Evolutionary conservation across 1,140 invertebrate genomes (phyloP).

Genomic region (Temnothorax longispinosus): DNA sequence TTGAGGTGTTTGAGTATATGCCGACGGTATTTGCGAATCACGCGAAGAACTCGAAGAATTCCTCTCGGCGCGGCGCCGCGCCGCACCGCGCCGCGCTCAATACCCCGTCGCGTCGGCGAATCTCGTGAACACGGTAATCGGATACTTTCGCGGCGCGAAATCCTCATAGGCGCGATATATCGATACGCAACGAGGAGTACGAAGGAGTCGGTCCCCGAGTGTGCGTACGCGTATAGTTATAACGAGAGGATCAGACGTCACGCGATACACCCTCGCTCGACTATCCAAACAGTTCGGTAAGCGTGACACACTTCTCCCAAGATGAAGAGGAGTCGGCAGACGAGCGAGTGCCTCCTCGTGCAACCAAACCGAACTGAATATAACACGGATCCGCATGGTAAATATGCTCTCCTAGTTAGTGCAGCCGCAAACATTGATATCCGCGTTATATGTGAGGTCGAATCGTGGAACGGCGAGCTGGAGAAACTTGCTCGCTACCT

Average conservation of each 20-base stretch:
- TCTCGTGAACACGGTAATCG: constrained; percentile 27
- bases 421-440: constrained; percentile 79
- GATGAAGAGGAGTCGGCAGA: constrained; percentile 53
- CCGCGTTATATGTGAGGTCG: constrained; percentile 67
- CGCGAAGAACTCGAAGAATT: constrained; percentile 61
- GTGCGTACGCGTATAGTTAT: constrained; percentile 23
- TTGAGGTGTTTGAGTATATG: constrained; percentile 57
- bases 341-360: constrained; percentile 60
- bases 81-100: background rate
- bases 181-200: background rate
- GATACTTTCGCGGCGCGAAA: constrained; percentile 46
- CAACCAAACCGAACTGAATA: constrained; percentile 69
- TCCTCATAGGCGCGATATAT: constrained; percentile 30
- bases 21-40: constrained; percentile 41
- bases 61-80: background rate
- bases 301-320: constrained; percentile 67
- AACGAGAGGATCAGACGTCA: constrained; percentile 61
- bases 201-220: background rate
- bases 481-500: constrained; percentile 24
- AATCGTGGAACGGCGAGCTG: constrained; percentile 39
- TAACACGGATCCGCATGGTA: constrained; percentile 76
- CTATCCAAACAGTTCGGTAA: constrained; percentile 74
- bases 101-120: constrained; percentile 30
- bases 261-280: constrained; percentile 64
- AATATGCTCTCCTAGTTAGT: constrained; percentile 81